Base-by-base conservation (phyloP, 2,888 invertebrate species). In the Calliphora vomitoria region DNA sequence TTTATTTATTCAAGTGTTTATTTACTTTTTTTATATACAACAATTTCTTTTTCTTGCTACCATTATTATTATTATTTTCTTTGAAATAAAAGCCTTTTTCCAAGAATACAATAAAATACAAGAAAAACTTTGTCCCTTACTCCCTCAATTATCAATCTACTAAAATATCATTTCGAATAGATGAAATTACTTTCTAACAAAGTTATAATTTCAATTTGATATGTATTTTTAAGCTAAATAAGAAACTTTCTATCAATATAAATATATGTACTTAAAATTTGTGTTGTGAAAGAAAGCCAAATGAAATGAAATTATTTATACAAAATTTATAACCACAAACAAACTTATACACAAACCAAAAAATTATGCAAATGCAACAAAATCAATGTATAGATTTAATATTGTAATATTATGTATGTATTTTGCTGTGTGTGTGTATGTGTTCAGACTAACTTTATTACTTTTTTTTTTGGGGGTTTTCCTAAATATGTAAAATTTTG, bases 151-250 rank as follows among this genome's bases (percentile, higher is more conserved):
- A 13, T 4, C 6, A 11, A 44, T 50, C 6, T 50, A 1, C 8
- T 50, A 50, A 13, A 50, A 50, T 50, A 50, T 50, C 4, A 50
- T 50, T 50, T 50, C 5, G 6, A n/a, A n/a, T n/a, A 50, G n/a
- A 50, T 50, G 4, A n/a, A 50, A n/a, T 50, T n/a, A 6, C n/a
- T 50, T 50, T 6, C 5, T 50, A 50, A 15, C 13, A 50, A 50
- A 50, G 50, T 50, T 50, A 50, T 50, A 50, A 50, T 50, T 50
- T 50, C 50, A 50, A 50, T n/a, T 50, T 50, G 50, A 50, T 44
- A 44, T 44, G 11, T 44, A 11, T 44, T 44, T 44, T 13, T 44
- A 44, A 44, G 44, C 47, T n/a, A 6, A 50, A 6, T n/a, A 15
- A 47, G 15, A 47, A 50, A 50, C 50, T n/a, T 50, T n/a, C 8